Conservation (phyloP, 1,140 invertebrate genomes). For the Drosophila melanogaster region DNA sequence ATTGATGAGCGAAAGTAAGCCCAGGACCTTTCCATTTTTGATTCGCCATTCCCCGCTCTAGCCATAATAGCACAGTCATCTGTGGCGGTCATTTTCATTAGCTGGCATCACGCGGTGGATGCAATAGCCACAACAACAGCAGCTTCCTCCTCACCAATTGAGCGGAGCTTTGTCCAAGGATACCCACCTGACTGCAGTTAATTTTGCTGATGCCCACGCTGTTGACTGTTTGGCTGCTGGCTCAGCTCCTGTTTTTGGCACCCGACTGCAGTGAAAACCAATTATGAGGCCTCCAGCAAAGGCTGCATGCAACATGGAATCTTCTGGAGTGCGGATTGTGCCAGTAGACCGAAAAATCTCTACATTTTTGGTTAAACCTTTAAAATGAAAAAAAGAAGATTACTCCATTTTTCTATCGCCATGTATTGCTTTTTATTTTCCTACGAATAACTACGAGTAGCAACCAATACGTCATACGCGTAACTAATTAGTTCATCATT, state of each 20-base stretch:
- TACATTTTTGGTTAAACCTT: background rate
- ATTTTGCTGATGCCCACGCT: constrained; percentile 8
- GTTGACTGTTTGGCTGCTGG: constrained; percentile 14
- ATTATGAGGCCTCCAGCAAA: constrained; percentile 5
- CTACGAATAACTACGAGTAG: too few relatives aligned
- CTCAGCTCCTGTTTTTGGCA: constrained; percentile 23
- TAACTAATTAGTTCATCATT: too few relatives aligned
- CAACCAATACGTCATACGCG: too few relatives aligned
- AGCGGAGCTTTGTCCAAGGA: background rate
- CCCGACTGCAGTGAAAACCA: constrained; percentile 8
- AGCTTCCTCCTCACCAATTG: background rate
- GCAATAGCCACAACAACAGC: constrained; percentile 16
- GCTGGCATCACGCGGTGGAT: constrained; percentile 3
- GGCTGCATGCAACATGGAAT: background rate
- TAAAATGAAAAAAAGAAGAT: too few relatives aligned
- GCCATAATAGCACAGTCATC: constrained; percentile 38
- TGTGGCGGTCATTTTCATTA: constrained; percentile 42
- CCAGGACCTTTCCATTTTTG: constrained; percentile 11
- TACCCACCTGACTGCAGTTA: constrained; percentile 15
- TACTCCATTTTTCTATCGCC: too few relatives aligned
- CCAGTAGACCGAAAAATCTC: background rate
- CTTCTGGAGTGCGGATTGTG: background rate
- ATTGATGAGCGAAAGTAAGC: constrained; percentile 4
- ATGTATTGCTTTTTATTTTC: too few relatives aligned
- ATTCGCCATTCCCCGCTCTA: constrained; percentile 1